Conservation (phyloP, 2,888 invertebrate genomes). For the Thereva nobilitata region DNA sequence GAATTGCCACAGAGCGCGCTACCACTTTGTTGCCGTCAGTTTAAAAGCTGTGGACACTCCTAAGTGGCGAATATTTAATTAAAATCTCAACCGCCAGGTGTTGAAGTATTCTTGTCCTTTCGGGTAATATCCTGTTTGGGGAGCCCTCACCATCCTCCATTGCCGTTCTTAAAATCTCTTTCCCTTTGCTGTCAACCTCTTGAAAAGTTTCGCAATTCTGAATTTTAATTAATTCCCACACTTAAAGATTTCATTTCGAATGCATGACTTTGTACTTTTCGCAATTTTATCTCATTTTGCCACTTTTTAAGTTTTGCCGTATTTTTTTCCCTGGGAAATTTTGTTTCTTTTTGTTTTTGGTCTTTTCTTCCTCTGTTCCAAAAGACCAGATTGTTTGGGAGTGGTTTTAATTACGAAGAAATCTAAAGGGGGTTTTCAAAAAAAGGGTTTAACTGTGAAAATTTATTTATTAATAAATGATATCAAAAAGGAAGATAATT, state of each 20-base stretch:
- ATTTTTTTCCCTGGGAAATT: conserved; percentile 8
- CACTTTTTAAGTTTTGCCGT: conserved; percentile 14
- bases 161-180: too few relatives aligned
- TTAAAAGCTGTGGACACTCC: conserved; percentile 17
- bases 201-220: conserved; percentile 37
- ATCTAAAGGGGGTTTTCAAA: too few relatives aligned
- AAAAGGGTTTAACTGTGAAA: too few relatives aligned
- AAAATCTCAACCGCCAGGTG: conserved; percentile 40
- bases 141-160: too few relatives aligned
- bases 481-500: too few relatives aligned
- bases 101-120: conserved; percentile 32
- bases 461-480: too few relatives aligned
- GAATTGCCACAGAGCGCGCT: conserved; percentile 8
- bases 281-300: conserved; percentile 33
- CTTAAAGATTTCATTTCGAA: conserved; percentile 39
- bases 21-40: conserved; percentile 22
- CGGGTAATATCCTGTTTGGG: conserved; percentile 19
- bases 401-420: too few relatives aligned
- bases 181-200: not conserved
- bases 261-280: conserved; percentile 35
- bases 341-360: conserved; percentile 5
- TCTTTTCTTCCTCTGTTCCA: not conserved
- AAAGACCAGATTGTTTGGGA: not conserved
- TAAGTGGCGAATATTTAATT: conserved; percentile 39
- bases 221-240: conserved; percentile 40